Evolutionary conservation across 2,797 vertebrate genomes (phyloP).

Genomic region (Anomalospiza imberbis): DNA sequence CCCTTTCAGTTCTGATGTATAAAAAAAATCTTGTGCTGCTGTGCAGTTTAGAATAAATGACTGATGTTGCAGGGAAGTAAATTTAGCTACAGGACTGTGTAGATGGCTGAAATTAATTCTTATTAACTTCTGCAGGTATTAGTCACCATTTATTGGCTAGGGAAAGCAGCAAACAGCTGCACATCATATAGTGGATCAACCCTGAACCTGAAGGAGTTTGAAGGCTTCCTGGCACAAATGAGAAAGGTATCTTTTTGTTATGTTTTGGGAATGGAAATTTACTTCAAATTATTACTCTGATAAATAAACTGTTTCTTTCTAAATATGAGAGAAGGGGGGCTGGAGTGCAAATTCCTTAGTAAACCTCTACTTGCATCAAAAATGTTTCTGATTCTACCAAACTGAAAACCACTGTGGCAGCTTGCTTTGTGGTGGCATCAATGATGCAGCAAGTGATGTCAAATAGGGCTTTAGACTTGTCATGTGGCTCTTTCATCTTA

Average conservation of each 20-base stretch:
- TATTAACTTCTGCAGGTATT: slow-evolving; percentile 81
- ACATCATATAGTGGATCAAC: slow-evolving; percentile 89
- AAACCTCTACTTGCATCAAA: background rate
- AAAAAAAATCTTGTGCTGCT: background rate
- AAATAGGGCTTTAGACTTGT: background rate
- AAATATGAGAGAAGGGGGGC: background rate
- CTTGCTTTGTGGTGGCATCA: background rate
- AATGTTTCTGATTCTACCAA: background rate
- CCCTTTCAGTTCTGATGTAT: background rate
- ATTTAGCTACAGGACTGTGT: background rate
- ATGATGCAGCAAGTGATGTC: background rate
- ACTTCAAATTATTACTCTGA: background rate
- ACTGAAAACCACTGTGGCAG: background rate
- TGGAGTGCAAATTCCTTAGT: background rate
- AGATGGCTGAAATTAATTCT: slow-evolving; percentile 28
- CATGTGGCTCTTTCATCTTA: background rate
- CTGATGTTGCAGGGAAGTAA: background rate
- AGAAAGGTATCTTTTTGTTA: slow-evolving; percentile 84
- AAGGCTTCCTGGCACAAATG: slow-evolving; percentile 93
- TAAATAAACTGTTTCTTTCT: background rate
- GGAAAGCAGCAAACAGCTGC: slow-evolving; percentile 90
- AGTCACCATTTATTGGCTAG: slow-evolving; percentile 97
- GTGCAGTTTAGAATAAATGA: background rate
- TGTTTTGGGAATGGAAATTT: background rate
- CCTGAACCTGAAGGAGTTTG: slow-evolving; percentile 93